These are phyloP conservation scores for Mesembrinibis cayennensis DNA, from an alignment of 2,113 vertebrate species.

Conservation along the genomic window DNA sequence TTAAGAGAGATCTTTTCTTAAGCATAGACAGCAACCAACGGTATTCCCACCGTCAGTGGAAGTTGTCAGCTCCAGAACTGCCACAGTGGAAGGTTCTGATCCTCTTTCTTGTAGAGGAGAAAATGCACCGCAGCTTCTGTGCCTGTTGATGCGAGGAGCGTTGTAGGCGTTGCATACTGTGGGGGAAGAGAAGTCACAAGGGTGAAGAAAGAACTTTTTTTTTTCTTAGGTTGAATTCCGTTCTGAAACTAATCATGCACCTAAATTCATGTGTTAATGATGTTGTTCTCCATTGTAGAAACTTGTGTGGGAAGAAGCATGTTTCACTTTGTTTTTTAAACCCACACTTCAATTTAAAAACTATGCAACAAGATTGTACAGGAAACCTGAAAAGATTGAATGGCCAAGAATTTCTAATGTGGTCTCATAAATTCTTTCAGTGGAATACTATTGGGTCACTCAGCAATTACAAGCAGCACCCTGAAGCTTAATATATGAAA, in stretches of 20 bases:
- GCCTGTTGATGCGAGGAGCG: background rate
- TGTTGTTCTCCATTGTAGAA: background rate
- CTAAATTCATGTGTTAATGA: background rate
- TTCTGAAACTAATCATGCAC: background rate
- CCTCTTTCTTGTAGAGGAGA: background rate
- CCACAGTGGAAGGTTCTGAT: background rate
- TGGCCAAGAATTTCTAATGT: background rate
- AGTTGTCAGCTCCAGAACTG: background rate
- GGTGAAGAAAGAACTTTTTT: background rate
- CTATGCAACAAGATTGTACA: background rate
- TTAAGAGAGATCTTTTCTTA: background rate
- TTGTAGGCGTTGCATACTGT: background rate
- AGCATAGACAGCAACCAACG: background rate
- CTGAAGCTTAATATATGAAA: background rate
- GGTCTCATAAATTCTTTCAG: background rate
- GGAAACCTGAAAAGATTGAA: conserved; percentile 2
- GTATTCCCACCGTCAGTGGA: background rate
- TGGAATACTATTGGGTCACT: background rate
- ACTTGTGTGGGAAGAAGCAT: background rate
- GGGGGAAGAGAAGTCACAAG: conserved; percentile 5
- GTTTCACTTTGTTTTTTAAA: conserved; percentile 37
- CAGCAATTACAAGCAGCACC: background rate
- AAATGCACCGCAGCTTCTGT: background rate
- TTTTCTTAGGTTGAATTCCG: background rate
- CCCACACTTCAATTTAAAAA: background rate